Evolutionary conservation across 2,888 invertebrate genomes (phyloP).

Genomic region (Drosophila dives): DNA sequence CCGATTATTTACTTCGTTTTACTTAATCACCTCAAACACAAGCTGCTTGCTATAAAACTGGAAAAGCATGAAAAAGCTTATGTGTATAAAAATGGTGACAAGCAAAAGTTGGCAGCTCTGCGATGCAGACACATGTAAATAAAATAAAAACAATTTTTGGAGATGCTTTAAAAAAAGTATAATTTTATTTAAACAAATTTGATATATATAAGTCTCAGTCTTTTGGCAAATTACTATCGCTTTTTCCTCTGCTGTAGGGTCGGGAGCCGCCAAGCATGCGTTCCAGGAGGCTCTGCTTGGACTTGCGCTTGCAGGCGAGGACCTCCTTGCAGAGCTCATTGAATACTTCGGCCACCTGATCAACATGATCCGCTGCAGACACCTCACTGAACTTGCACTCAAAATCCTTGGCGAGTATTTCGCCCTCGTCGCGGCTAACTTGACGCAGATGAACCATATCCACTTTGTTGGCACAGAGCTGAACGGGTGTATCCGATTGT

Average conservation of each 20-base stretch:
- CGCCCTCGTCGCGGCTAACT: constrained; percentile 94
- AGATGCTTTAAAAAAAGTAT: constrained; percentile 27
- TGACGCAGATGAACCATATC: constrained; percentile 96
- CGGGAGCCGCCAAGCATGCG: constrained; percentile 92
- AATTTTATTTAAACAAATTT: constrained; percentile 59
- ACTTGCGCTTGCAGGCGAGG: constrained; percentile 90
- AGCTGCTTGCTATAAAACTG: constrained; percentile 18
- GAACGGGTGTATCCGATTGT: constrained; percentile 90
- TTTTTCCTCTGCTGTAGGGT: constrained; percentile 93
- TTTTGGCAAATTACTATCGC: constrained; percentile 94
- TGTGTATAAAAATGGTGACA: not conserved
- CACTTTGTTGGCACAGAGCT: constrained; percentile 95
- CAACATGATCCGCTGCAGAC: constrained; percentile 94
- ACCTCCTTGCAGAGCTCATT: constrained; percentile 94
- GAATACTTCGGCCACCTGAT: constrained; percentile 93
- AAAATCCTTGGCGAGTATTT: constrained; percentile 94
- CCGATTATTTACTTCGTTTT: not conserved
- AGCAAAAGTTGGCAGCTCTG: not conserved
- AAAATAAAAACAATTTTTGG: not conserved
- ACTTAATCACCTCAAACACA: too few species aligned
- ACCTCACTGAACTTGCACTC: constrained; percentile 95
- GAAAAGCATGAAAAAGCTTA: not conserved
- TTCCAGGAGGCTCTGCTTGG: constrained; percentile 93
- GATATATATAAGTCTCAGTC: constrained; percentile 86
- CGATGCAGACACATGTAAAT: not conserved